A percentile compares a stretch with the other conserved stretches of the same genome.
Evolutionary conservation across 2,113 vertebrate genomes (phyloP).

Genomic region (Xiphophorus maculatus): DNA sequence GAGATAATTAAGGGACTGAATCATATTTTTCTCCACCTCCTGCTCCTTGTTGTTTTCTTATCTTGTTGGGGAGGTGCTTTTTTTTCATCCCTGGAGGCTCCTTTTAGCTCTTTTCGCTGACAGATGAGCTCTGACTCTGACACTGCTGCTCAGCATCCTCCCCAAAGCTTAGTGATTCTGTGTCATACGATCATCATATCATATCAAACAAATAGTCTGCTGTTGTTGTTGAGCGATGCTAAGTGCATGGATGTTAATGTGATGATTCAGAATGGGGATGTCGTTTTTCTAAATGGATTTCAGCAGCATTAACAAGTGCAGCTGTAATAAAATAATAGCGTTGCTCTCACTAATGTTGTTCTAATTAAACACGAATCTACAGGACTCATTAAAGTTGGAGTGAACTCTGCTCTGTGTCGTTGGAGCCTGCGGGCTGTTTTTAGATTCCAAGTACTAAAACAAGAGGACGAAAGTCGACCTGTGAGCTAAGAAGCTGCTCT

Average conservation of each 20-base stretch:
- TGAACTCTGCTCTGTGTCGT: too few relatives aligned
- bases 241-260: background rate
- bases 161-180: background rate
- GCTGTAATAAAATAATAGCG: conserved; percentile 3
- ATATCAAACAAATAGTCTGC: background rate
- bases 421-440: too few relatives aligned
- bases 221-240: too few relatives aligned
- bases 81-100: background rate
- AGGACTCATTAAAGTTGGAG: too few relatives aligned
- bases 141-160: too few relatives aligned
- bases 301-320: conserved; percentile 9
- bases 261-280: background rate
- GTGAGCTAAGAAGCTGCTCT: too few relatives aligned
- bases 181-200: background rate
- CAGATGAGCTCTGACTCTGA: too few relatives aligned
- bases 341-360: background rate
- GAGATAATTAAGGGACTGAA: background rate
- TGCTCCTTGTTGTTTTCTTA: too few relatives aligned
- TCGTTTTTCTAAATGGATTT: background rate
- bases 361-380: conserved; percentile 27
- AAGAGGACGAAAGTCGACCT: too few relatives aligned
- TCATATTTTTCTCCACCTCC: background rate
- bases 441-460: too few relatives aligned
- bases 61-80: background rate
- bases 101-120: background rate